These are phyloP conservation scores for Caenorhabditis sp. DNA, from an alignment of 2,888 invertebrate species.

Conservation along the genomic window DNA sequence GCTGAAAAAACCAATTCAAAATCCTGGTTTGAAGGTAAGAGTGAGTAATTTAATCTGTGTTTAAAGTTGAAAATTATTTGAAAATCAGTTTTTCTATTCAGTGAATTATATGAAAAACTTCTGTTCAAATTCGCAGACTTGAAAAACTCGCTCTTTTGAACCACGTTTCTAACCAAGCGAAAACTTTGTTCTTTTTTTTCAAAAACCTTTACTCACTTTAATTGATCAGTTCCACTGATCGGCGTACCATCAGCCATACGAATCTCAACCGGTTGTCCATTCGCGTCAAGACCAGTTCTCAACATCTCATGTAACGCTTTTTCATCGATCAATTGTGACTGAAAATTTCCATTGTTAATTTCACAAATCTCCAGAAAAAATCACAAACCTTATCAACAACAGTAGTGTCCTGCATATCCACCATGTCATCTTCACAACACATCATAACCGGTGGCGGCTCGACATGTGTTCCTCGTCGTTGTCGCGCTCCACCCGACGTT, in stretches of 20 bases:
- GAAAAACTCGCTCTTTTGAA: background rate
- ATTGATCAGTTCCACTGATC: constrained; percentile 15
- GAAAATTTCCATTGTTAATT: background rate
- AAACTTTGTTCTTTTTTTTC: too few species aligned
- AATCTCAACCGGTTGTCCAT: constrained; percentile 44
- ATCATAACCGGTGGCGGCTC: background rate
- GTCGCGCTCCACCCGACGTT: background rate
- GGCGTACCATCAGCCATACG: constrained; percentile 34
- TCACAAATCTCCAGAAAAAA: too few species aligned
- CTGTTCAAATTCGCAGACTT: too few species aligned
- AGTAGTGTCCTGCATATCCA: background rate
- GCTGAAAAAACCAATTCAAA: background rate
- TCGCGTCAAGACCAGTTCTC: constrained; percentile 34
- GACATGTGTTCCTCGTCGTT: too few species aligned
- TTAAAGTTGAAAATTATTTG: too few species aligned
- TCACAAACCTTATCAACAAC: background rate
- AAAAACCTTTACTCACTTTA: constrained; percentile 18
- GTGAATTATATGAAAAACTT: too few species aligned
- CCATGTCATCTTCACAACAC: background rate
- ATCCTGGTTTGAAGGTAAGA: too few species aligned
- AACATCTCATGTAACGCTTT: constrained; percentile 43
- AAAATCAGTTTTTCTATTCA: too few species aligned
- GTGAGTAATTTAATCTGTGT: too few species aligned
- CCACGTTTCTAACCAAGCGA: constrained; percentile 1
- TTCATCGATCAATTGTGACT: constrained; percentile 41